Percentiles rank a stretch among this genome's conserved stretches.
Conservation (phyloP, 2,797 vertebrate species). For the Meda fulgida region DNA sequence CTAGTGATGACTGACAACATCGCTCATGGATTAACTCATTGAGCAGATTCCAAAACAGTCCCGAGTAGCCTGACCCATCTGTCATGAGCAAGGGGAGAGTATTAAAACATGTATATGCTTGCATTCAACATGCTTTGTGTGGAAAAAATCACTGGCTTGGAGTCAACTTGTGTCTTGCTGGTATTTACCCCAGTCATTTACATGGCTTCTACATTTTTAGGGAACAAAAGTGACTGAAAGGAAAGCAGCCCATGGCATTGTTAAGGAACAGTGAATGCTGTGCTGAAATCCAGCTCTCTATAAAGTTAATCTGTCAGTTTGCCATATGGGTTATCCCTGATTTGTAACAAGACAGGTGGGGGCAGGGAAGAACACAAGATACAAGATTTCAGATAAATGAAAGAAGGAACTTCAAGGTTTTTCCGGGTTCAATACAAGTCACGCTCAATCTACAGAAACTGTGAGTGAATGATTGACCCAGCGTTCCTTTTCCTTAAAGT, state of each 20-base stretch:
- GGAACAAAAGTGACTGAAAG: not conserved
- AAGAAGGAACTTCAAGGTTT: not conserved
- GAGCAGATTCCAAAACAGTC: conserved; percentile 52
- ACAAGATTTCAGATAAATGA: not conserved
- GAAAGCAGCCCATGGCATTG: not conserved
- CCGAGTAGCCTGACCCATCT: conserved; percentile 49
- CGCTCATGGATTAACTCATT: conserved; percentile 46
- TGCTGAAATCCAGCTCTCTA: conserved; percentile 35
- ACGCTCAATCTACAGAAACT: not conserved
- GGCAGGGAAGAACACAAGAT: conserved; percentile 32
- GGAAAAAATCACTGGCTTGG: not conserved
- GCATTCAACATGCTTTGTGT: conserved; percentile 14
- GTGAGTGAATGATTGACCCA: not conserved
- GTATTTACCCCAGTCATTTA: conserved; percentile 14
- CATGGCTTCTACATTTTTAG: not conserved
- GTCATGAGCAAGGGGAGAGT: conserved; percentile 41
- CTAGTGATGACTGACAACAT: conserved; percentile 32
- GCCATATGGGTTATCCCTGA: conserved; percentile 56
- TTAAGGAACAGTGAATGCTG: not conserved
- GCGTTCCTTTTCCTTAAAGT: not conserved
- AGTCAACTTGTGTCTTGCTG: not conserved
- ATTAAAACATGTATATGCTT: conserved; percentile 16
- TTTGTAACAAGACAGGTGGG: conserved; percentile 38
- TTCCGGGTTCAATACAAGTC: not conserved
- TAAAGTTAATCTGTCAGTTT: conserved; percentile 53